Evolutionary conservation across 2,797 vertebrate genomes (phyloP).

Genomic region (Lagocephalus sceleratus): DNA sequence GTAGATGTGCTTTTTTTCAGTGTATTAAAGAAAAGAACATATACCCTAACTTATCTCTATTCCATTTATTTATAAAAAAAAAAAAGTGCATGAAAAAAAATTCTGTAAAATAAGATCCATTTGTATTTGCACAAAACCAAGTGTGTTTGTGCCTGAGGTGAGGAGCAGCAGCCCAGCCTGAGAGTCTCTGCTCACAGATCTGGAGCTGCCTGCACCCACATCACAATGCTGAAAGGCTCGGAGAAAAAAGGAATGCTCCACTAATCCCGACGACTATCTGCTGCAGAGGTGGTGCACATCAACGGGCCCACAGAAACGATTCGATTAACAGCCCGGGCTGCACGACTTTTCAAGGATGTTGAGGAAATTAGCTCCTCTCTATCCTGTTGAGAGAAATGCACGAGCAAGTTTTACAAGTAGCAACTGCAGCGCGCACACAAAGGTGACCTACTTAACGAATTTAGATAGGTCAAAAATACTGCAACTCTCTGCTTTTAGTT

Average conservation of each 20-base stretch:
- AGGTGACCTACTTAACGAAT: conserved; percentile 30
- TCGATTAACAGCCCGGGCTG: conserved; percentile 17
- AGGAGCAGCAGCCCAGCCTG: too few relatives aligned
- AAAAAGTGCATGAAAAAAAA: background rate
- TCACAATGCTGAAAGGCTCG: conserved; percentile 26
- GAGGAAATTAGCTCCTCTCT: conserved; percentile 2
- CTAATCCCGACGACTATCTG: conserved; percentile 45
- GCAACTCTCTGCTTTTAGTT: too few relatives aligned
- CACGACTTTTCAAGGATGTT: background rate
- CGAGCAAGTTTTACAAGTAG: too few relatives aligned
- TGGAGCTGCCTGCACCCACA: conserved; percentile 35
- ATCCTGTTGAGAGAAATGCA: background rate
- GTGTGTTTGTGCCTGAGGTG: too few relatives aligned
- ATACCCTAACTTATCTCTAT: too few relatives aligned
- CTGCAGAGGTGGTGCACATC: conserved; percentile 27
- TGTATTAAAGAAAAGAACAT: too few relatives aligned
- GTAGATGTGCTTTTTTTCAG: too few relatives aligned
- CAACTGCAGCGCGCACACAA: conserved; percentile 1
- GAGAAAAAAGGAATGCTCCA: conserved; percentile 36
- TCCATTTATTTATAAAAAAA: background rate
- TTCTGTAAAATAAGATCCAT: conserved; percentile 11
- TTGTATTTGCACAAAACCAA: too few relatives aligned
- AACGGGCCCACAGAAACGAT: conserved; percentile 15
- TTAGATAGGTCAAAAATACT: too few relatives aligned
- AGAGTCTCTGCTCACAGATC: conserved; percentile 47